Base-by-base conservation (phyloP, 2,797 vertebrate genomes). In the Trematomus bernacchii region DNA sequence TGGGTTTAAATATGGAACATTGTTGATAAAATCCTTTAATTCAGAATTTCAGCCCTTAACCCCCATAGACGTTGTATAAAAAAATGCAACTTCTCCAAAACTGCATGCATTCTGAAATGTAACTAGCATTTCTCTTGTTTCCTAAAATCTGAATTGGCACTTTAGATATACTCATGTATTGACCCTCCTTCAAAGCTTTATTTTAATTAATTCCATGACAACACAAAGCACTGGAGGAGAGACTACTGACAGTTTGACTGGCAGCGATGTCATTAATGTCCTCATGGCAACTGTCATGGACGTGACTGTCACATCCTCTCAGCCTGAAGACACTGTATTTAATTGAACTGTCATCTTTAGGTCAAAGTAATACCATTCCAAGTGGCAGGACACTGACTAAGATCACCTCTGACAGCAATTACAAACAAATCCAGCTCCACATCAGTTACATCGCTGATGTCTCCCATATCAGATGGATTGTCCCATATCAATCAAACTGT, bases 321-420 rank as follows among this genome's bases (percentile, higher is more conserved):
- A 79, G 79, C 80, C 76, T 70, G 84, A 86, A 84, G 86, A 88
- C 81, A 73, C 63, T 16, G 48, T 68, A 85, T 85, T 92, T 92
- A 92, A 93, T 91, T 90, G 88, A 90, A 88, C 79, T 93, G 92
- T 92, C 90, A 89, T 85, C 85, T 89, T 90, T 76, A 85, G 86
- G 88, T 88, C 80, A 80, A 72, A 80, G 87, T 66, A 80, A 84
- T 82, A 72, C 48, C 10, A 2, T 64, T 79, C 73, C 79, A 68
- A 78, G 82, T 51, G 73, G 77, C 65, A 73, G 82, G 79, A 73
- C 82, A 64, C 71, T 80, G 88, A 90, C 85, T 76, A n/a, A 76
- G 61, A 91, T 89, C 84, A 71, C 77, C 79, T 77, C 76, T 85
- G 88, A 87, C 87, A 86, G 88, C 92, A 92, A 91, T 90, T 90